phyloP scores from a whole-genome alignment of 1,140 invertebrate species.

The Ridgeia piscesae region DNA sequence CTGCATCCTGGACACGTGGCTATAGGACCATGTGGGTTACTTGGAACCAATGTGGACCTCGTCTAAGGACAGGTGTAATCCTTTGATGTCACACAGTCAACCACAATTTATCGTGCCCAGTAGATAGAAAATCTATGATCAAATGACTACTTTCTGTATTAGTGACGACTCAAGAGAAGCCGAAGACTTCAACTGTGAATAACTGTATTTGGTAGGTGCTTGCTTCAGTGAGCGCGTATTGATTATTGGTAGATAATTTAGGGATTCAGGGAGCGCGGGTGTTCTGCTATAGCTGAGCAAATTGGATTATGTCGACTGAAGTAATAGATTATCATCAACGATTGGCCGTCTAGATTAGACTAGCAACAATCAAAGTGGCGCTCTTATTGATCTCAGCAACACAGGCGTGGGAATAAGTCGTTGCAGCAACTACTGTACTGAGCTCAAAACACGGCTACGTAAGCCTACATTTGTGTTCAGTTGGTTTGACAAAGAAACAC shows the following conservation, averaged over 20 bases:
- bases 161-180: not conserved
- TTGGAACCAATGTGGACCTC: not conserved
- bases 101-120: not conserved
- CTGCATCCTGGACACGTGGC: too few relatives aligned
- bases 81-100: not conserved
- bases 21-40: not conserved
- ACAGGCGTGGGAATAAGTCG: not conserved
- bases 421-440: not conserved
- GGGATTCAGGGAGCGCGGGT: not conserved
- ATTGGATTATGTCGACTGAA: not conserved
- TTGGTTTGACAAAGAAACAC: not conserved
- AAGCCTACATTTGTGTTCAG: not conserved
- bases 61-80: not conserved
- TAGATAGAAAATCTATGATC: not conserved
- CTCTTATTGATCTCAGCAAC: not conserved
- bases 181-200: not conserved
- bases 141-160: not conserved
- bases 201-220: not conserved
- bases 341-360: not conserved
- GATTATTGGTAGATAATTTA: constrained; percentile 2
- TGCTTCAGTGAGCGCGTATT: not conserved
- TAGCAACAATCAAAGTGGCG: not conserved
- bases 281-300: not conserved
- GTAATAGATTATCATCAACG: not conserved
- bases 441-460: not conserved